Conservation (phyloP, 1,140 invertebrate genomes). For the Drosophila seguyi region DNA sequence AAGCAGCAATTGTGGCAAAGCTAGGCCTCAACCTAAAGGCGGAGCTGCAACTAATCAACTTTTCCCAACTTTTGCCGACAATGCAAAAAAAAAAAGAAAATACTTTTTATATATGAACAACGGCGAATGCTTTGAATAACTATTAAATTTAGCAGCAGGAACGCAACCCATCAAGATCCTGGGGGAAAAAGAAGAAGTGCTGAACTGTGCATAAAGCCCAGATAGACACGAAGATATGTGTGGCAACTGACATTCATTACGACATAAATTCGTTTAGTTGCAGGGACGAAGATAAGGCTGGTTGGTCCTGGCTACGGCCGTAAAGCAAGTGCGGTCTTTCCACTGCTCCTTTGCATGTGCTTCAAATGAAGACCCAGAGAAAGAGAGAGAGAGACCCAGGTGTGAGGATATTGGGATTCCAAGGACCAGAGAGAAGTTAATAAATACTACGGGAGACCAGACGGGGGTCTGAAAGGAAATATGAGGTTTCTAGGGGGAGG, state of each 20-base stretch:
- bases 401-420: neutral
- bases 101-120: too few species aligned
- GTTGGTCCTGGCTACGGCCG: too few species aligned
- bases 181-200: slow-evolving; percentile 43
- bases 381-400: too few species aligned
- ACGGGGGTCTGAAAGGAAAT: neutral
- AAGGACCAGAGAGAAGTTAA: slow-evolving; percentile 54
- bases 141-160: slow-evolving; percentile 39
- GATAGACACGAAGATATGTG: slow-evolving; percentile 68
- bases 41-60: slow-evolving; percentile 37
- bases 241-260: slow-evolving; percentile 74
- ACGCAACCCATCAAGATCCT: slow-evolving; percentile 23
- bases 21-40: neutral
- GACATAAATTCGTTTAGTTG: slow-evolving; percentile 72
- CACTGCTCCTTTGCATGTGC: too few species aligned
- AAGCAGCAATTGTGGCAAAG: slow-evolving; percentile 54
- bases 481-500: neutral
- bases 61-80: slow-evolving; percentile 32
- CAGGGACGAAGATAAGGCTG: too few species aligned
- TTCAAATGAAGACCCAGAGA: too few species aligned
- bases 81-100: slow-evolving; percentile 33
- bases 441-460: slow-evolving; percentile 22
- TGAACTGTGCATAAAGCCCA: slow-evolving; percentile 63
- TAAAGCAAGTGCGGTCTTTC: too few species aligned
- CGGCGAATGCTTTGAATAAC: slow-evolving; percentile 46